These are phyloP conservation scores for Drosophila quasianomalipes DNA, from an alignment of 2,888 invertebrate species.

Conservation along the genomic window DNA sequence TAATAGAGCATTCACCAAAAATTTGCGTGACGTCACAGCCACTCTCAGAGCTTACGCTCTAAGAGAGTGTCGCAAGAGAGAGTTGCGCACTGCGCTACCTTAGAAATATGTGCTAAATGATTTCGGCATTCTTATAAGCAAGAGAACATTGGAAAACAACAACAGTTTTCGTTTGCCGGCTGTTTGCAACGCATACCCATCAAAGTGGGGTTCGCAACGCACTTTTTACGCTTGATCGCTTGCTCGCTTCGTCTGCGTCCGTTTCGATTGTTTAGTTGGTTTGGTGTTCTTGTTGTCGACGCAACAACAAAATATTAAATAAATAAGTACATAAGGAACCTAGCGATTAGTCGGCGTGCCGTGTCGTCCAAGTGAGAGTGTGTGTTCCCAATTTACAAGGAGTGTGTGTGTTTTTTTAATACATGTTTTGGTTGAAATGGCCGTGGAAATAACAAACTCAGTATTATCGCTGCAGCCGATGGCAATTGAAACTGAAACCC, in stretches of 20 bases:
- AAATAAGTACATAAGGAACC: conserved; percentile 19
- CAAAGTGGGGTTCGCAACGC: conserved; percentile 24
- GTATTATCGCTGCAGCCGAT: conserved; percentile 51
- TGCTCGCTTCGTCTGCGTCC: conserved; percentile 21
- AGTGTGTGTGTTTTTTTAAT: conserved; percentile 18
- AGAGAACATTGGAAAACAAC: conserved; percentile 44
- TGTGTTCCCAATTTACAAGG: conserved; percentile 24
- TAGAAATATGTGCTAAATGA: conserved; percentile 17
- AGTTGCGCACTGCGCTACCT: conserved; percentile 29
- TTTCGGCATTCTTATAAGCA: conserved; percentile 56
- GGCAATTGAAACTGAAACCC: conserved; percentile 26
- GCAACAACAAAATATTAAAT: conserved; percentile 32
- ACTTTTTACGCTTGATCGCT: conserved; percentile 36
- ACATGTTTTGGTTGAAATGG: conserved; percentile 39
- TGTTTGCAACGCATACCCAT: conserved; percentile 55
- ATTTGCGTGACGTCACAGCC: conserved; percentile 25
- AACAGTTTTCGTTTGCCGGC: conserved; percentile 64
- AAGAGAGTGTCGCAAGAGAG: conserved; percentile 15
- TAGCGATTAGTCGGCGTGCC: conserved; percentile 11
- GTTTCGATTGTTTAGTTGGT: conserved; percentile 22
- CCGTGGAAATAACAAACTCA: conserved; percentile 50
- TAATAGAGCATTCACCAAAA: not conserved
- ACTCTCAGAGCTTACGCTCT: not conserved
- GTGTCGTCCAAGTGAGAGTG: conserved; percentile 1
- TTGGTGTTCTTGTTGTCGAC: conserved; percentile 17